Percentiles rank a stretch among this genome's conserved stretches.
Conservation (phyloP, 2,888 invertebrate genomes). For the Trichogramma dendrolimi region DNA sequence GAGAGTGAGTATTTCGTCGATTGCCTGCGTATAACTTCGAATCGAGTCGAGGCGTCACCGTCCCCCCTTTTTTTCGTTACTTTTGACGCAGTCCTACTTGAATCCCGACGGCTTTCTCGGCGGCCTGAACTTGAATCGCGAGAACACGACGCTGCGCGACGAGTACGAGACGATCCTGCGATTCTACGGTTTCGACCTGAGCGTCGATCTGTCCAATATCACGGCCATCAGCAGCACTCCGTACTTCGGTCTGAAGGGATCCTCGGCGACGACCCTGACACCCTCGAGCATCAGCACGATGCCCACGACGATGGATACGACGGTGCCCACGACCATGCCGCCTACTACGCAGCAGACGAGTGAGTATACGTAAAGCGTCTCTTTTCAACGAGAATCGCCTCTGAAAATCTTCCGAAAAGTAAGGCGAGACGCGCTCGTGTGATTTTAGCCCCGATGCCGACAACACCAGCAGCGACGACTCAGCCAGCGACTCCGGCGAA, state of each 20-base stretch:
- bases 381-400: too few species aligned
- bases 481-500: neutral
- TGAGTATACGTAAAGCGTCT: too few species aligned
- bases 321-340: neutral
- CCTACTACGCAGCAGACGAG: neutral
- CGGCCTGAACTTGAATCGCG: conserved; percentile 73
- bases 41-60: neutral
- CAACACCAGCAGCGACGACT: neutral
- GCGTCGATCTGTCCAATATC: conserved; percentile 35
- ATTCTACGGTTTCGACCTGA: conserved; percentile 77
- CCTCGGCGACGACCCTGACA: conserved; percentile 37
- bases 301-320: neutral
- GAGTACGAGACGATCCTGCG: conserved; percentile 69
- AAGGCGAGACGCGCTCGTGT: too few species aligned
- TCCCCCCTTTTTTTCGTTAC: neutral
- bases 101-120: conserved; percentile 79
- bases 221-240: neutral
- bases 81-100: conserved; percentile 68
- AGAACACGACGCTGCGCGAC: conserved; percentile 70
- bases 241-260: conserved; percentile 21
- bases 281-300: conserved; percentile 11
- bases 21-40: too few species aligned
- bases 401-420: too few species aligned
- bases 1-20: conserved; percentile 59
- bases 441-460: too few species aligned